phyloP scores from a whole-genome alignment of 2,797 vertebrate species.

The Scarus forsteni region DNA sequence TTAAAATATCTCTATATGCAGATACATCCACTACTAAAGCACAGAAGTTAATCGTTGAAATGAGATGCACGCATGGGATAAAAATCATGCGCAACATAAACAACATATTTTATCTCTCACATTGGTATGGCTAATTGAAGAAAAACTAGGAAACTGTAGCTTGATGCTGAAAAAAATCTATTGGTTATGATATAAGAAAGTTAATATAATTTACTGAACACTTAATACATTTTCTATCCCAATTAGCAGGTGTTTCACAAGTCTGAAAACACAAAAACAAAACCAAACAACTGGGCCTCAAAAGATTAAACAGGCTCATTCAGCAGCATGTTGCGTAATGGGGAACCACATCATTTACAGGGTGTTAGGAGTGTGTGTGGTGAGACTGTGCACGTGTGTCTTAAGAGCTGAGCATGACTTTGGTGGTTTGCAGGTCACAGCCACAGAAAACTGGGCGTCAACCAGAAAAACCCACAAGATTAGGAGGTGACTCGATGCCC shows the following conservation, averaged over 20 bases:
- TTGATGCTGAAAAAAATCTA: no score
- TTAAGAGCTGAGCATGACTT: constrained; percentile 16
- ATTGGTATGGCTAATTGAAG: no score
- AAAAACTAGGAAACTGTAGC: no score
- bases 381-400: neutral
- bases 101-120: no score
- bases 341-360: neutral
- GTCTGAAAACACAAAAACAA: neutral
- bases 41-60: no score
- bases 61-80: no score
- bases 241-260: neutral
- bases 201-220: no score
- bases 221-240: neutral
- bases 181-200: no score
- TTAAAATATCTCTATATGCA: no score
- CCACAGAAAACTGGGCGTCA: constrained; percentile 60
- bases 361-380: constrained; percentile 8
- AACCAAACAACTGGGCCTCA: neutral
- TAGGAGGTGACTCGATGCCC: no score
- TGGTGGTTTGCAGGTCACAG: constrained; percentile 47
- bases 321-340: neutral
- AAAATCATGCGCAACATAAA: no score
- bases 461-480: constrained; percentile 23
- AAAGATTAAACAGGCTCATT: constrained; percentile 7
- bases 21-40: no score